phyloP scores from a whole-genome alignment of 2,888 invertebrate genomes.

The Himalopsyche japonica region DNA sequence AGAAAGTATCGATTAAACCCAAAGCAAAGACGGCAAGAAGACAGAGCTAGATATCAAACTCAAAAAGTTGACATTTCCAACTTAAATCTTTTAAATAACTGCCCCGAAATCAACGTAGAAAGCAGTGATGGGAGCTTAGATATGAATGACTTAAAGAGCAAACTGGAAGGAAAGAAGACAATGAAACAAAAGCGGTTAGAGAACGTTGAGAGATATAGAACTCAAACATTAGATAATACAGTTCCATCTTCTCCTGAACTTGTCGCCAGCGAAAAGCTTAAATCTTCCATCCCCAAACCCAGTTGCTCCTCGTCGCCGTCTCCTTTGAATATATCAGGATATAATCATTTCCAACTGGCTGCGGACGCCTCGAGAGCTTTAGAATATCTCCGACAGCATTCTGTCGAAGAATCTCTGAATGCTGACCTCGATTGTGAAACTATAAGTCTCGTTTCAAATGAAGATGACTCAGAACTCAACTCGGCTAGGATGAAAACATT shows the following conservation, averaged over 20 bases:
- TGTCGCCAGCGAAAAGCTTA: constrained; percentile 56
- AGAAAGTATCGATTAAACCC: constrained; percentile 53
- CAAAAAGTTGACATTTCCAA: constrained; percentile 57
- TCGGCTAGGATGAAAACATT: constrained; percentile 64
- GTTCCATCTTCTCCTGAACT: constrained; percentile 59
- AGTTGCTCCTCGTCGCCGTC: constrained; percentile 42
- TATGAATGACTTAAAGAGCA: constrained; percentile 52
- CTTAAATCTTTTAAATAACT: constrained; percentile 39
- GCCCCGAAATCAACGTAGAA: constrained; percentile 44
- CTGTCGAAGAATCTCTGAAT: constrained; percentile 15
- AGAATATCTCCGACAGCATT: constrained; percentile 20
- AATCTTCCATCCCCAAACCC: constrained; percentile 46
- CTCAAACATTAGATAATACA: constrained; percentile 67
- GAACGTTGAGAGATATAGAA: constrained; percentile 74
- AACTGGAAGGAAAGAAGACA: constrained; percentile 55
- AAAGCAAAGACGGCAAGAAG: constrained; percentile 67
- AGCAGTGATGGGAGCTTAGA: constrained; percentile 15
- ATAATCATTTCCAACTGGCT: constrained; percentile 21
- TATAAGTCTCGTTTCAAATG: constrained; percentile 71
- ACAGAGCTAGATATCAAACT: constrained; percentile 72
- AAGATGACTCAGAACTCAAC: constrained; percentile 70
- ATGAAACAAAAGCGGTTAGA: constrained; percentile 64
- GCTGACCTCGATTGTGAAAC: constrained; percentile 59
- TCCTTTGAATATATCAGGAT: constrained; percentile 16
- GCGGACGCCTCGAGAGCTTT: constrained; percentile 23